phyloP scores from a whole-genome alignment of 2,888 invertebrate species.

The Pyrocoelia pectoralis region DNA sequence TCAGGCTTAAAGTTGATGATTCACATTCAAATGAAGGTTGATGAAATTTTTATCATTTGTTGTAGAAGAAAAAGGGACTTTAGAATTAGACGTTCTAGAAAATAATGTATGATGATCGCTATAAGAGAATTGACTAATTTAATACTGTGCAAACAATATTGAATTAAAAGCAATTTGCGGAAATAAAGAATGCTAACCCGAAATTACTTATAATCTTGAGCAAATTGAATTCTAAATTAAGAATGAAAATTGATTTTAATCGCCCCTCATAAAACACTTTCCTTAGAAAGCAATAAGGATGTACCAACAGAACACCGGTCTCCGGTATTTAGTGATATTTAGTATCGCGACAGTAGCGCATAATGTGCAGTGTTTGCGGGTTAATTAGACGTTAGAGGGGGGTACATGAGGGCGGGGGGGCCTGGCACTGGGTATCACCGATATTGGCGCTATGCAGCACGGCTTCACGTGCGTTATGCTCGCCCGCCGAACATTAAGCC shows the following conservation, averaged over 20 bases:
- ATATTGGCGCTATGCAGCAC: constrained; percentile 58
- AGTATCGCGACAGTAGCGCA: constrained; percentile 50
- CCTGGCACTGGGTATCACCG: constrained; percentile 60
- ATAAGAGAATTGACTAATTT: no score
- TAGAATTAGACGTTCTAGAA: no score
- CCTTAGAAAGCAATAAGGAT: constrained; percentile 16
- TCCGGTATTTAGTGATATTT: constrained; percentile 39
- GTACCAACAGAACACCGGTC: constrained; percentile 29
- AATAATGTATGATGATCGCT: no score
- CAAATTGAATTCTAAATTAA: constrained; percentile 1
- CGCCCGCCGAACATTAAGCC: constrained; percentile 46
- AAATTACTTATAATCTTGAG: neutral
- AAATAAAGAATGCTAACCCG: neutral
- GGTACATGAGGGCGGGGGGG: constrained; percentile 38
- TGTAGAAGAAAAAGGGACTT: no score
- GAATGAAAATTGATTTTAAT: neutral
- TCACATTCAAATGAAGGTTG: no score
- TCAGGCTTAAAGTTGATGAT: no score
- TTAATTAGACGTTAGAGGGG: constrained; percentile 55
- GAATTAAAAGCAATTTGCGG: neutral
- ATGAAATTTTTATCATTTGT: no score
- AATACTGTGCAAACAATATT: no score
- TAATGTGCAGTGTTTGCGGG: constrained; percentile 58
- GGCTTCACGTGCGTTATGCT: constrained; percentile 51
- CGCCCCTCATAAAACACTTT: constrained; percentile 17